Percentiles rank a stretch among this genome's conserved stretches.
Evolutionary conservation across 1,140 invertebrate species (phyloP).

Genomic region (Parapsyche elsis): DNA sequence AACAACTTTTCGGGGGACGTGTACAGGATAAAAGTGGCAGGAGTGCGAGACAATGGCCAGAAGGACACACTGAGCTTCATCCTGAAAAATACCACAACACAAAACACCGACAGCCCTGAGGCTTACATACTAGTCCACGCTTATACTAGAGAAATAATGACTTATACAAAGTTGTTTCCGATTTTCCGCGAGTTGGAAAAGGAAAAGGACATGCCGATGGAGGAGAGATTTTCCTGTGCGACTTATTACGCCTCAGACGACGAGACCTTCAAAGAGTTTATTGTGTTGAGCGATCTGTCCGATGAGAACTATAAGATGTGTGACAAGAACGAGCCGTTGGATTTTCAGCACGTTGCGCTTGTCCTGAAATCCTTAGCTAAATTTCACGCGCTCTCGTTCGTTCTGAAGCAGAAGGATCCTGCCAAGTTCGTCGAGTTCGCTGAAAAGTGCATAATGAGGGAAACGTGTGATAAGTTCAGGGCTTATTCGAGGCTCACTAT

Average conservation of each 20-base stretch:
- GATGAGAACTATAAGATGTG: constrained; percentile 62
- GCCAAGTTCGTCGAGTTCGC: constrained; percentile 55
- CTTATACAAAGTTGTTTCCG: constrained; percentile 61
- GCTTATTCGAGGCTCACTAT: not conserved
- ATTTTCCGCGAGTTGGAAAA: constrained; percentile 59
- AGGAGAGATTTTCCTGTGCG: constrained; percentile 58
- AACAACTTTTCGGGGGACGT: constrained; percentile 61
- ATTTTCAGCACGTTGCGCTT: constrained; percentile 62
- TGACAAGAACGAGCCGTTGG: constrained; percentile 61
- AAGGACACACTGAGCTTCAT: constrained; percentile 51
- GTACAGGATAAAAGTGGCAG: constrained; percentile 55
- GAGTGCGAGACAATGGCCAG: not conserved
- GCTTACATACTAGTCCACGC: constrained; percentile 29
- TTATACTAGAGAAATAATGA: constrained; percentile 59
- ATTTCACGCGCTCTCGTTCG: constrained; percentile 69
- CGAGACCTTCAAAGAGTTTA: constrained; percentile 62
- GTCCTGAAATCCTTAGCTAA: constrained; percentile 66
- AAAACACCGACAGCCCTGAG: constrained; percentile 53
- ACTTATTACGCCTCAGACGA: constrained; percentile 60
- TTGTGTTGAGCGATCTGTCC: constrained; percentile 69
- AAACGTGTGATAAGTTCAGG: not conserved
- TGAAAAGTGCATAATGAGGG: not conserved
- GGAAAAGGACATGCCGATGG: constrained; percentile 50
- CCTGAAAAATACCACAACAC: constrained; percentile 59
- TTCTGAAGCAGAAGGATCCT: constrained; percentile 62